Conservation (phyloP, 2,797 vertebrate species). For the Jordanella pulchra region DNA sequence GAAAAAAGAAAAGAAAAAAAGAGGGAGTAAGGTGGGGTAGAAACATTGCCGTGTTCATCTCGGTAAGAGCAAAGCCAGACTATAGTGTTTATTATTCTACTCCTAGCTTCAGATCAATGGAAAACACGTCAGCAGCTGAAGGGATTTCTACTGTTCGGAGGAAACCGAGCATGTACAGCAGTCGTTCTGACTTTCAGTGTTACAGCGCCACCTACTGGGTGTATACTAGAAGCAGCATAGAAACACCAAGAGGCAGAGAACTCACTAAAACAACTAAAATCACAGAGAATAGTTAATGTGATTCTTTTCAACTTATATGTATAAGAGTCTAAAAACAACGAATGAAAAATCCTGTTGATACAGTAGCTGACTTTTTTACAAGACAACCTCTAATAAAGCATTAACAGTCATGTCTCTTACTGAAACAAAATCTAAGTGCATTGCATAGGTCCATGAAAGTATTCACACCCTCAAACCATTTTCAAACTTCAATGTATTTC, state of each 20-base stretch:
- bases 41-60: conserved; percentile 40
- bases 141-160: conserved; percentile 65
- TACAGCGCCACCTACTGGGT: conserved; percentile 74
- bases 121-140: conserved; percentile 68
- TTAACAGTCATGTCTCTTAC: not conserved
- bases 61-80: conserved; percentile 21
- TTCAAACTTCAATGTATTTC: not conserved
- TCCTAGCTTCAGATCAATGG: conserved; percentile 59
- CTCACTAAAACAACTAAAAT: not conserved
- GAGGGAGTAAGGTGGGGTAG: not conserved
- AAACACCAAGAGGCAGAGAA: not conserved
- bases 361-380: not conserved
- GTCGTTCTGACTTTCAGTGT: conserved; percentile 28
- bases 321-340: not conserved
- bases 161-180: conserved; percentile 31
- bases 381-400: not conserved
- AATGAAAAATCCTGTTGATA: not conserved
- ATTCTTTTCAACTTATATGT: not conserved
- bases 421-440: not conserved
- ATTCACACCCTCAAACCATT: not conserved
- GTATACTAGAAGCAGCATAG: conserved; percentile 20
- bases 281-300: not conserved
- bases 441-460: not conserved
- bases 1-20: not conserved
- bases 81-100: conserved; percentile 65